A percentile compares a stretch with the other conserved stretches of the same genome.
Evolutionary conservation across 1,140 invertebrate genomes (phyloP).

Genomic region (Philopotamus ludificatus): DNA sequence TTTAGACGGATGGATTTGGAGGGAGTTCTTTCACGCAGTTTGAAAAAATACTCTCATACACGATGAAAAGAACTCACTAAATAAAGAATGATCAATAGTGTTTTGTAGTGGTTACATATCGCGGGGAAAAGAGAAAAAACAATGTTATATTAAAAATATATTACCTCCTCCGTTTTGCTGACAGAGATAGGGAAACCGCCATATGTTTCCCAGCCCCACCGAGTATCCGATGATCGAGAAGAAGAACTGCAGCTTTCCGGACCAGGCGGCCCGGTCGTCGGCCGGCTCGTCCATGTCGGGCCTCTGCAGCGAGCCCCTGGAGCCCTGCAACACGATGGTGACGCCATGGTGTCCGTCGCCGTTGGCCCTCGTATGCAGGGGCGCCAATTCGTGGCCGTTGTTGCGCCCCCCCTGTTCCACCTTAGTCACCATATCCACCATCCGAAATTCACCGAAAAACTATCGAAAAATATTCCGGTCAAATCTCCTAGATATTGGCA

Average conservation of each 20-base stretch:
- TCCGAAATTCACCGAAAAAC: too few species aligned
- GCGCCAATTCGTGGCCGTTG: slow-evolving; percentile 75
- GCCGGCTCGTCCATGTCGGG: slow-evolving; percentile 50
- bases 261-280: slow-evolving; percentile 73
- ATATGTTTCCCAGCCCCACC: slow-evolving; percentile 89
- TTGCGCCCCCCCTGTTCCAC: slow-evolving; percentile 59
- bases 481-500: slow-evolving; percentile 7
- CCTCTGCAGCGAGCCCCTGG: slow-evolving; percentile 51
- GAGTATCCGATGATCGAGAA: slow-evolving; percentile 88
- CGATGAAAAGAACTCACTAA: not conserved
- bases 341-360: slow-evolving; percentile 63
- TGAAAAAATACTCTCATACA: not conserved
- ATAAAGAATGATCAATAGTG: not conserved
- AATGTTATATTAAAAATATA: slow-evolving; percentile 34
- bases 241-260: slow-evolving; percentile 86
- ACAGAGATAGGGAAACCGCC: slow-evolving; percentile 93
- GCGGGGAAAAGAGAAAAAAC: not conserved
- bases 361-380: slow-evolving; percentile 65
- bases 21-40: too few species aligned
- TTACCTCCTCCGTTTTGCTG: slow-evolving; percentile 94
- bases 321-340: slow-evolving; percentile 61
- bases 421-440: slow-evolving; percentile 50
- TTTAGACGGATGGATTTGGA: too few species aligned
- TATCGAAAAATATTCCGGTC: not conserved
- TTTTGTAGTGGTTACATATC: not conserved